Percentiles rank a stretch among this genome's conserved stretches.
Conservation (phyloP, 2,888 invertebrate genomes). For the Hololepta plana region DNA sequence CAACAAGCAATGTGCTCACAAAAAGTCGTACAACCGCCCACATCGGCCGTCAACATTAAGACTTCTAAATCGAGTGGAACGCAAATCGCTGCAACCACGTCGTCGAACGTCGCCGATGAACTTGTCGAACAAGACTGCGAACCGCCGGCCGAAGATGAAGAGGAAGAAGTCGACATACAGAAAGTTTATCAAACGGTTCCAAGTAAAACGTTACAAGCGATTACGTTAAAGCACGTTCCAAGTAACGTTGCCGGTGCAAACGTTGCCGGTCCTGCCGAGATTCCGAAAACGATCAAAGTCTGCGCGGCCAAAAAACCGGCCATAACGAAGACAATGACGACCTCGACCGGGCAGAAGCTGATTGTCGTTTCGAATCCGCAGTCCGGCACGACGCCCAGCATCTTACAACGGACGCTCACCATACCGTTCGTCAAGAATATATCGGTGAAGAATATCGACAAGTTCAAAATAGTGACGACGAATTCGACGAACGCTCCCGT, state of each 20-base stretch:
- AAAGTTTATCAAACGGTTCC: no score
- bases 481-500: conserved; percentile 9
- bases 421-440: conserved; percentile 25
- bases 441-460: conserved; percentile 24
- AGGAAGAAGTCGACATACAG: no score
- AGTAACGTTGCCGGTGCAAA: conserved; percentile 11
- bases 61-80: no score
- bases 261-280: conserved; percentile 11
- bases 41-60: no score
- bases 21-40: no score
- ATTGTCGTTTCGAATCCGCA: conserved; percentile 26
- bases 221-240: conserved; percentile 15
- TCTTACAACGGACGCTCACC: conserved; percentile 23
- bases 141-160: no score
- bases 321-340: conserved; percentile 14
- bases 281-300: conserved; percentile 17
- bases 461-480: conserved; percentile 24
- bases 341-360: conserved; percentile 21
- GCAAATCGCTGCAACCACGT: no score
- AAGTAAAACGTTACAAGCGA: conserved; percentile 6
- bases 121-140: no score
- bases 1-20: no score
- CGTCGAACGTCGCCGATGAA: conserved; percentile 6
- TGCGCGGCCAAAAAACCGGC: conserved; percentile 19
- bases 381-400: conserved; percentile 22